Evolutionary conservation across 1,140 invertebrate genomes (phyloP).

Genomic region (Apis mellifera): Amel_HAv3.1 CM009943.2:7110001-7110500

Average conservation of each 20-base stretch:
- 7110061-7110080: background rate
- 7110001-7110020: no score
- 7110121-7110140: background rate
- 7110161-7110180: background rate
- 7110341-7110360: conserved; percentile 28
- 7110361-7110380: conserved; percentile 25
- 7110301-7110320: conserved; percentile 69
- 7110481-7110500: conserved; percentile 48
- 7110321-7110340: conserved; percentile 65
- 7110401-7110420: conserved; percentile 16
- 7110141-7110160: background rate
- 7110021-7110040: no score
- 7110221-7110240: conserved; percentile 69
- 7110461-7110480: conserved; percentile 60
- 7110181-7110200: conserved; percentile 28
- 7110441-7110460: conserved; percentile 36
- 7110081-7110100: no score
- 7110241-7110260: conserved; percentile 57
- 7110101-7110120: background rate
- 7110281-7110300: conserved; percentile 70
- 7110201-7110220: conserved; percentile 36
- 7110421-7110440: background rate
- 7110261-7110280: conserved; percentile 60
- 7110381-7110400: background rate
- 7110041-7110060: no score